These are phyloP conservation scores for Vipera latastei DNA, from an alignment of 2,797 vertebrate species.

Conservation along the genomic window DNA sequence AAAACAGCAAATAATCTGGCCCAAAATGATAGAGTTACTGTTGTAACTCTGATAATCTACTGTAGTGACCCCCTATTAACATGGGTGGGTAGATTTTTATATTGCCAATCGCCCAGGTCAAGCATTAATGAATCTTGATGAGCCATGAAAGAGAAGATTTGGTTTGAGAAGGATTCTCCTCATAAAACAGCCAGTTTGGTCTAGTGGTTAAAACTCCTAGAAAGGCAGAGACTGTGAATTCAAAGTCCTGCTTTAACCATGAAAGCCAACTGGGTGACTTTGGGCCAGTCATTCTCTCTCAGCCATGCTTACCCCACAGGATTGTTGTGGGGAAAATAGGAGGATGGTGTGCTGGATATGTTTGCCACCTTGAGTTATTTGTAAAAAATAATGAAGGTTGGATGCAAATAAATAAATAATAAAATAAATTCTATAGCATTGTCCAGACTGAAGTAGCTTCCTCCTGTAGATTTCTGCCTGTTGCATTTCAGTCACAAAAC, in stretches of 20 bases:
- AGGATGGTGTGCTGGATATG: not conserved
- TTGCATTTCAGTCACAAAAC: not conserved
- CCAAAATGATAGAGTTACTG: not conserved
- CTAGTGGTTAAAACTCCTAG: too few species aligned
- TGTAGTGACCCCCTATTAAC: not conserved
- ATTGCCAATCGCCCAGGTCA: not conserved
- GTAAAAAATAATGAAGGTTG: not conserved
- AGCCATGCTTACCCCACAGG: too few species aligned
- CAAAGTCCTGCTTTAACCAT: not conserved
- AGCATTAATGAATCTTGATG: not conserved
- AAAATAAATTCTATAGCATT: not conserved
- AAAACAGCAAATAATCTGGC: not conserved
- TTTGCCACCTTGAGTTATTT: not conserved
- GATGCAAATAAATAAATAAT: too few species aligned
- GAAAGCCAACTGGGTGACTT: not conserved
- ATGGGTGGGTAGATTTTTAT: not conserved
- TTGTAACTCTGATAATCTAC: too few species aligned
- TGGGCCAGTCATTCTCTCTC: not conserved
- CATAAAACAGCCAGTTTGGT: not conserved
- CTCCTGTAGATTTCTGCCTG: not conserved
- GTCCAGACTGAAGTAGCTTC: not conserved
- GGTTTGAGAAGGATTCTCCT: not conserved
- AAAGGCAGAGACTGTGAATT: not conserved
- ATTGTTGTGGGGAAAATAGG: not conserved
- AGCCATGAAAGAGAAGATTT: not conserved